Percentiles rank a stretch among this genome's conserved stretches.
Conservation (phyloP, 1,140 invertebrate species). For the Elymnias hypermnestra region DNA sequence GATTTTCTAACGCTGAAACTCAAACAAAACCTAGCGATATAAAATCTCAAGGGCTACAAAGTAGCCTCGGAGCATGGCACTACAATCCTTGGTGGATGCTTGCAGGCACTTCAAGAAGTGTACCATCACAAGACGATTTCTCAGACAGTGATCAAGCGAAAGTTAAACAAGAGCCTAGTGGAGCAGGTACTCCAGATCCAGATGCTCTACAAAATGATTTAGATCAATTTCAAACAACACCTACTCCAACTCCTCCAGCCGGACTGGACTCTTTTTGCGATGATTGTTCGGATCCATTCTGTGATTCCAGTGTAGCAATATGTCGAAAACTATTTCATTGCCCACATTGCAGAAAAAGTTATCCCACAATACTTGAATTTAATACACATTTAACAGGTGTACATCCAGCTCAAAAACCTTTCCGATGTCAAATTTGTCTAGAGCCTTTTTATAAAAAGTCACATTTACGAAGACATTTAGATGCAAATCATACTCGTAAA, state of each 20-base stretch:
- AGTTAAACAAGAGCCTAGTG: conserved; percentile 67
- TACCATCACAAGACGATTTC: conserved; percentile 61
- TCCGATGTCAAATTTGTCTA: conserved; percentile 73
- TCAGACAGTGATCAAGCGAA: conserved; percentile 69
- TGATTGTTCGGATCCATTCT: conserved; percentile 74
- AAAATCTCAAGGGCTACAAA: conserved; percentile 48
- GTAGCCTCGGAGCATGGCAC: conserved; percentile 66
- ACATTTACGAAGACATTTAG: conserved; percentile 68
- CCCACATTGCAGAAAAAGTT: conserved; percentile 73
- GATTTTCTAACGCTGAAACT: conserved; percentile 71
- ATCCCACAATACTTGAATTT: conserved; percentile 72
- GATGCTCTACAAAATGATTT: conserved; percentile 54
- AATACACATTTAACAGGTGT: conserved; percentile 73
- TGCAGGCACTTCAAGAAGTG: conserved; percentile 62
- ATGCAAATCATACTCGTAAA: conserved; percentile 69
- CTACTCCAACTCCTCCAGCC: conserved; percentile 59
- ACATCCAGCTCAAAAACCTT: conserved; percentile 72
- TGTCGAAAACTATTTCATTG: conserved; percentile 74
- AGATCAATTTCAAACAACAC: conserved; percentile 50
- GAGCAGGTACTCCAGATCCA: conserved; percentile 53
- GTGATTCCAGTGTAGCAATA: conserved; percentile 62
- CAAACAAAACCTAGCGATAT: conserved; percentile 68
- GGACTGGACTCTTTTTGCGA: conserved; percentile 69
- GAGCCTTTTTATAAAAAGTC: conserved; percentile 73
- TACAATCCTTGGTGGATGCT: conserved; percentile 77